Evolutionary conservation across 2,797 vertebrate species (phyloP).

Genomic region (Oophaga sylvatica): DNA sequence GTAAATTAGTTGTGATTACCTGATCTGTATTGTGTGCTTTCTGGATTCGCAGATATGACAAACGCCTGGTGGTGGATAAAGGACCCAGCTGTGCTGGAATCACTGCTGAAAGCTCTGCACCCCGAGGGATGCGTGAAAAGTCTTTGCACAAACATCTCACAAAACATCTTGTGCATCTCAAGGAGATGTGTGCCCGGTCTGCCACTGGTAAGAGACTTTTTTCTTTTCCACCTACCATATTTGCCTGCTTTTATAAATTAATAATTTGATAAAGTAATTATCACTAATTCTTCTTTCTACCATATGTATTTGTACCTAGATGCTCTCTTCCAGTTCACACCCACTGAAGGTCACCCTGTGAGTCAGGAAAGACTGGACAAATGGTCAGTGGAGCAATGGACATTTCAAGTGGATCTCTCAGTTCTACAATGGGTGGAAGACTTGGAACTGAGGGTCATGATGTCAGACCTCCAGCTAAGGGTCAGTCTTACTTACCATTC

Average conservation of each 20-base stretch:
- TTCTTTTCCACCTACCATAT: neutral
- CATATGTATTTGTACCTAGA: slow-evolving; percentile 70
- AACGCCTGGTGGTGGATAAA: slow-evolving; percentile 94
- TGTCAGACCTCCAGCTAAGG: slow-evolving; percentile 90
- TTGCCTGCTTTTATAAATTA: neutral
- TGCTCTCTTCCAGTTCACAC: slow-evolving; percentile 80
- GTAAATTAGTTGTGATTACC: neutral
- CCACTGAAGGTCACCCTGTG: slow-evolving; percentile 69
- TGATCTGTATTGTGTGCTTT: neutral
- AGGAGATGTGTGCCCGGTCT: slow-evolving; percentile 82
- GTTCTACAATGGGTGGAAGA: slow-evolving; percentile 93
- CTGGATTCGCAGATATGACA: slow-evolving; percentile 73
- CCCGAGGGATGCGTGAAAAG: slow-evolving; percentile 89
- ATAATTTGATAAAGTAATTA: neutral
- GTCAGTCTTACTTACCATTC: slow-evolving; percentile 68
- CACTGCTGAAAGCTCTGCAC: slow-evolving; percentile 83
- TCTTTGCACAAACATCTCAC: slow-evolving; percentile 91
- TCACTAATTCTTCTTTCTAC: neutral
- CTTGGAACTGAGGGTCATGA: slow-evolving; percentile 87
- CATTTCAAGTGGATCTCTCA: slow-evolving; percentile 83
- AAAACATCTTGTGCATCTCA: slow-evolving; percentile 91
- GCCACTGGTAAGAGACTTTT: slow-evolving; percentile 75
- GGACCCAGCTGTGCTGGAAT: slow-evolving; percentile 83
- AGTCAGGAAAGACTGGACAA: slow-evolving; percentile 77
- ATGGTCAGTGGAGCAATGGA: slow-evolving; percentile 83